Evolutionary conservation across 2,113 vertebrate genomes (phyloP), one percentile per base, ranked within the genome.

Genomic region (Oophaga pumilio): DNA sequence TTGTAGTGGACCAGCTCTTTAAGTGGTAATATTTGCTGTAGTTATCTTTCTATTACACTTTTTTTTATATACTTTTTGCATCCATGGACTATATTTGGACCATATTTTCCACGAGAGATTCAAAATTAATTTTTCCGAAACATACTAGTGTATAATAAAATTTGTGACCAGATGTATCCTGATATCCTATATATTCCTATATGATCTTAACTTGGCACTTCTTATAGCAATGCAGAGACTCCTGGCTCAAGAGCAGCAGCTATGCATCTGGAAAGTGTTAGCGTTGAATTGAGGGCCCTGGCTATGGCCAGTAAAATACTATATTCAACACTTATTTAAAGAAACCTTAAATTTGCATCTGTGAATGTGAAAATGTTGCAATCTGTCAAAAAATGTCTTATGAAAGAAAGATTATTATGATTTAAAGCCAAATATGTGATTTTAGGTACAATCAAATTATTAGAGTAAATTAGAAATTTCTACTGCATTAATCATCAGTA

Each of bases 201-300:
- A 74, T 18, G 8, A 10, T 74, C 8, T 71, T 33, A 17, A 33
- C 33, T 74, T 20, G 8, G 33, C 71, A 74, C 2, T 74, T 74
- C 15, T 20, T 17, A 43, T 74, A 71, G 28, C 17, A 17, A 49
- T 49, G 33, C 28, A 33, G 68, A 74, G 24, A 43, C 28, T 49
- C 71, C 71, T 74, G 71, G 71, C 71, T 74, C 71, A 43, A 18
- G 28, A 74, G 71, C 71, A 74, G 68, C 33, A 74, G 71, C 20
- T 49, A 49, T 74, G 71, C 28, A 69, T 69, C 66, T 69, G 66
- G 66, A 69, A 69, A 14, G 26, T 28, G 24, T 69, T 69, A 69
- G 66, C 66, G 9, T 74, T 74, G 71, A 43, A 49, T 49, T 9
- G 43, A 28, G 17, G 33, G 71, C 28, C 6, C 28, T 74, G 20